Conservation (phyloP, 1,140 invertebrate genomes). For the Delia radicum region DNA sequence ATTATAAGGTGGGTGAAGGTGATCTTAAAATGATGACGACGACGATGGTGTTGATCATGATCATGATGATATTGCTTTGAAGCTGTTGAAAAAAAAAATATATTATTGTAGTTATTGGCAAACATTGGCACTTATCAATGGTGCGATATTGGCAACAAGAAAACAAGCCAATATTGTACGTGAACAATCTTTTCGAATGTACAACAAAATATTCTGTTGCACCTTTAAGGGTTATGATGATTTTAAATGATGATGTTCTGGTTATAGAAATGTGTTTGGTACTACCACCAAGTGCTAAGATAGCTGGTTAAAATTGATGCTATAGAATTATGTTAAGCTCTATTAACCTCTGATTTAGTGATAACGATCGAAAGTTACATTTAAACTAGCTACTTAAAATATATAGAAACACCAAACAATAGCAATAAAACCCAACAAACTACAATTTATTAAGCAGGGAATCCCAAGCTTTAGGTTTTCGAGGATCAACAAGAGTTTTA, state of each 20-base stretch:
- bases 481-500: no score
- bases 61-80: neutral
- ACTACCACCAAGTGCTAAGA: no score
- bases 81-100: no score
- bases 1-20: neutral
- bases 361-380: slow-evolving; percentile 31
- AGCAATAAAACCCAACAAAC: no score
- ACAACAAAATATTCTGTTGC: neutral
- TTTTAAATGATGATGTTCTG: neutral
- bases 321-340: slow-evolving; percentile 23
- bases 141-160: slow-evolving; percentile 12
- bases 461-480: no score
- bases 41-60: neutral
- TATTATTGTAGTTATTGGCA: no score
- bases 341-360: slow-evolving; percentile 35
- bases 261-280: no score
- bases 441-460: no score
- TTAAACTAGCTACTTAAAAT: slow-evolving; percentile 24
- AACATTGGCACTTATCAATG: neutral
- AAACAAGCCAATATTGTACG: slow-evolving; percentile 22
- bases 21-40: neutral
- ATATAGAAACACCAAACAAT: no score
- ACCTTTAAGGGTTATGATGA: neutral
- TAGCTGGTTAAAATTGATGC: no score
- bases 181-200: neutral